A percentile compares a stretch with the other conserved stretches of the same genome.
These are phyloP conservation scores for Petroica traversi DNA, from an alignment of 2,113 vertebrate genomes.

Conservation along the genomic window DNA sequence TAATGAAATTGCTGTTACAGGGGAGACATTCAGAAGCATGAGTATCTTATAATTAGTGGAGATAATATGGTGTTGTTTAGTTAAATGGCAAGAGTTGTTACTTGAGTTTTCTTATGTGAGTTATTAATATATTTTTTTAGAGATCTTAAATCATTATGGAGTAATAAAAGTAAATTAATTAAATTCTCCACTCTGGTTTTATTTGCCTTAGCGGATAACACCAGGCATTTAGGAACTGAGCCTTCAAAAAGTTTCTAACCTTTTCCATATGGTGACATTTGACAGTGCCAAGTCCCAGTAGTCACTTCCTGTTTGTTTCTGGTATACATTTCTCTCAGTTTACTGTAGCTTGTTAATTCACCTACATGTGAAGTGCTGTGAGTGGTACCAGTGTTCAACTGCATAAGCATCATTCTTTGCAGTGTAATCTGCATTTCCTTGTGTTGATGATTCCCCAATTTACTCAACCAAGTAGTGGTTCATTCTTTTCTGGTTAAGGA, in stretches of 20 bases:
- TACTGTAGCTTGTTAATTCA: background rate
- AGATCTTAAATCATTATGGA: background rate
- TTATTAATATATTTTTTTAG: background rate
- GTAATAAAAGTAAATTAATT: constrained; percentile 45
- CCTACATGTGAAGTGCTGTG: background rate
- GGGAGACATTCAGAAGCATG: background rate
- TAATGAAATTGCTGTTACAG: background rate
- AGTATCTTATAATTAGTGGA: background rate
- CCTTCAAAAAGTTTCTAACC: constrained; percentile 46
- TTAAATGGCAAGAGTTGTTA: background rate
- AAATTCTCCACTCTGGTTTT: constrained; percentile 11
- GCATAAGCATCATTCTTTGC: background rate
- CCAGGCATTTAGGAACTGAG: constrained; percentile 8
- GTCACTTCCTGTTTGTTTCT: constrained; percentile 62
- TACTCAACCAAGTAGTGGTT: background rate
- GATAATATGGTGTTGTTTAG: background rate
- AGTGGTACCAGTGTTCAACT: background rate
- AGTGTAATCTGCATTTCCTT: background rate
- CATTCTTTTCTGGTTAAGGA: background rate
- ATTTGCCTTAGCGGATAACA: background rate
- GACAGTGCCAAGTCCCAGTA: constrained; percentile 39
- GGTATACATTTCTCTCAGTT: background rate
- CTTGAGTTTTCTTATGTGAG: background rate
- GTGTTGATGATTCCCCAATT: background rate
- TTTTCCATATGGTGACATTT: constrained; percentile 59